These are phyloP conservation scores for Otus sunia DNA, from an alignment of 2,113 vertebrate species.

Conservation along the genomic window DNA sequence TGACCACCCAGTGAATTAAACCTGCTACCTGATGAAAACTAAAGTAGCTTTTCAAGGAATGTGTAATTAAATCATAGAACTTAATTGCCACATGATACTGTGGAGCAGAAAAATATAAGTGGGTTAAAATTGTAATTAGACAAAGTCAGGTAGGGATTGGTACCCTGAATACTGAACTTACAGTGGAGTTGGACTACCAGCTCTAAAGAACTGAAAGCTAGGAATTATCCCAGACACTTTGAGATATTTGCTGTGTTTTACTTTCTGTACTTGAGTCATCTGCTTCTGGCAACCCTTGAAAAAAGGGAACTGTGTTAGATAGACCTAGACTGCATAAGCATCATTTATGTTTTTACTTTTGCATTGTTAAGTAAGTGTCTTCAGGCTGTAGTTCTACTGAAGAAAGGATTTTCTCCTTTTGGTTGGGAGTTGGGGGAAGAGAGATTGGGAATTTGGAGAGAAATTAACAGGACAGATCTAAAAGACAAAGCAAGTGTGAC, in stretches of 20 bases:
- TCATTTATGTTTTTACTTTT: neutral
- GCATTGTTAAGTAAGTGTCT: neutral
- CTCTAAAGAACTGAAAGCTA: neutral
- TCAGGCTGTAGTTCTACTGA: neutral
- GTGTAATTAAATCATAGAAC: slow-evolving; percentile 8
- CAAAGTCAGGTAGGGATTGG: neutral
- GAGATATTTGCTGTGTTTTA: neutral
- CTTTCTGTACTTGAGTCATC: neutral
- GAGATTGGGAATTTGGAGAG: neutral
- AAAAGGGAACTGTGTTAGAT: neutral
- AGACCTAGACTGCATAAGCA: neutral
- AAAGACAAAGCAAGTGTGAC: neutral
- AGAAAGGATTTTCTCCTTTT: neutral
- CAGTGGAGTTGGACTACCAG: neutral
- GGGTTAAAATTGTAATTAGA: neutral
- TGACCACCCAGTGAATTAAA: neutral
- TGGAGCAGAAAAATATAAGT: neutral
- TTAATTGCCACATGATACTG: neutral
- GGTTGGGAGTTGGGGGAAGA: neutral
- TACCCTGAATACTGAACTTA: neutral
- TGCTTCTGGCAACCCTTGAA: neutral
- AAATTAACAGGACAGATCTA: neutral
- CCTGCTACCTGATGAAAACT: neutral
- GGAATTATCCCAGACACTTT: neutral
- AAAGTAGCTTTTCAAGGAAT: neutral